These are phyloP conservation scores for Andrena dorsata DNA, from an alignment of 2,888 invertebrate genomes.

Conservation along the genomic window DNA sequence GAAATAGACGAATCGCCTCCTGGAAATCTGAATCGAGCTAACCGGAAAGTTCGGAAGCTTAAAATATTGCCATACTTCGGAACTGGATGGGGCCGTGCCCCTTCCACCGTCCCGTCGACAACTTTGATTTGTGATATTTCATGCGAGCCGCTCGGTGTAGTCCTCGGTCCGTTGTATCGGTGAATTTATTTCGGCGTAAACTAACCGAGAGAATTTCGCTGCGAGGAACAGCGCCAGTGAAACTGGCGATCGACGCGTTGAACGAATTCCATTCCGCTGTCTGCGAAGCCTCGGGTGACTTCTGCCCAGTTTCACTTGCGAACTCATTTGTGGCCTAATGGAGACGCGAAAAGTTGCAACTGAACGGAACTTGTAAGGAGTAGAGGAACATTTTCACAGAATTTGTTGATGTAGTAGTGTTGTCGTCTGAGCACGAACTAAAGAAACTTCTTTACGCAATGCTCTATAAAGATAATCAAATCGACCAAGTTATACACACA, in stretches of 20 bases:
- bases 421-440: too few species aligned
- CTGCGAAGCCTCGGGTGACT: too few species aligned
- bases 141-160: not conserved
- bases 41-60: slow-evolving; percentile 49
- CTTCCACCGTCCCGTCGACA: not conserved
- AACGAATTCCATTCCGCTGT: slow-evolving; percentile 5
- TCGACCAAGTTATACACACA: too few species aligned
- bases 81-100: slow-evolving; percentile 23
- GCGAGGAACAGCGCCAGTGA: not conserved
- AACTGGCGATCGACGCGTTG: not conserved
- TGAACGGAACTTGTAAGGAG: too few species aligned
- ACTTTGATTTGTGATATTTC: slow-evolving; percentile 50
- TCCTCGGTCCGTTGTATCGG: slow-evolving; percentile 8
- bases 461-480: too few species aligned
- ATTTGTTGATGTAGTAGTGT: too few species aligned
- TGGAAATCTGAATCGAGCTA: slow-evolving; percentile 54
- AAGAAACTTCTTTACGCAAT: too few species aligned
- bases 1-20: slow-evolving; percentile 54
- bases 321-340: too few species aligned
- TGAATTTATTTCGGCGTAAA: slow-evolving; percentile 18
- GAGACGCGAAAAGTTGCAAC: too few species aligned
- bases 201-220: slow-evolving; percentile 14
- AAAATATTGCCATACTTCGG: slow-evolving; percentile 59
- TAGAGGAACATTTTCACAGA: too few species aligned
- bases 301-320: too few species aligned